Conservation (phyloP, 2,888 invertebrate species). For the Brachypalpus laphriformis region DNA sequence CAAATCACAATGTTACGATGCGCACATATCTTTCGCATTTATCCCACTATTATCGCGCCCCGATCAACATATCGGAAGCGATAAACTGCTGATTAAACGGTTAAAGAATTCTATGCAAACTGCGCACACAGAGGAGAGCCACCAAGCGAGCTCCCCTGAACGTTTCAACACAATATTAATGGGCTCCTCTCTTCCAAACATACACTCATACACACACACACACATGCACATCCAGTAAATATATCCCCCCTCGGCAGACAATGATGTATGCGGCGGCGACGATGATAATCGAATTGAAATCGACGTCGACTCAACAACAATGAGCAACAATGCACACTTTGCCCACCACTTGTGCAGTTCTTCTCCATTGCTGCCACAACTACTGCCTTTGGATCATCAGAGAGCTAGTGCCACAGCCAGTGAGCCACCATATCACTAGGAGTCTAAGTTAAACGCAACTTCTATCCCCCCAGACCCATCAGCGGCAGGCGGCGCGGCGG, state of each 20-base stretch:
- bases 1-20: slow-evolving; percentile 24
- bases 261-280: slow-evolving; percentile 57
- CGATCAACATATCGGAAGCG: slow-evolving; percentile 56
- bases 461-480: neutral
- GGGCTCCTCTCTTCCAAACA: slow-evolving; percentile 30
- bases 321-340: slow-evolving; percentile 62
- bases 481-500: slow-evolving; percentile 21
- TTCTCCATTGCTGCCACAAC: neutral
- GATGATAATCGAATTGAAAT: slow-evolving; percentile 62
- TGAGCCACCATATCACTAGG: slow-evolving; percentile 15
- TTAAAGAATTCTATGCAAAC: slow-evolving; percentile 48
- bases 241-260: slow-evolving; percentile 24
- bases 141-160: neutral
- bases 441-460: slow-evolving; percentile 14
- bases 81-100: slow-evolving; percentile 67
- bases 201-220: neutral
- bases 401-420: slow-evolving; percentile 29
- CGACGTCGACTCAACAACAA: slow-evolving; percentile 63
- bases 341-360: slow-evolving; percentile 48
- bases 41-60: slow-evolving; percentile 48
- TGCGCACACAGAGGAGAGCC: slow-evolving; percentile 7
- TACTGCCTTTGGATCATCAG: neutral
- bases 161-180: slow-evolving; percentile 49
- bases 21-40: slow-evolving; percentile 35
- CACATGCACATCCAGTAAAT: neutral